Evolutionary conservation across 2,797 vertebrate genomes (phyloP), one percentile per base, ranked within the genome.

Genomic region (Yasuhikotakia modesta): DNA sequence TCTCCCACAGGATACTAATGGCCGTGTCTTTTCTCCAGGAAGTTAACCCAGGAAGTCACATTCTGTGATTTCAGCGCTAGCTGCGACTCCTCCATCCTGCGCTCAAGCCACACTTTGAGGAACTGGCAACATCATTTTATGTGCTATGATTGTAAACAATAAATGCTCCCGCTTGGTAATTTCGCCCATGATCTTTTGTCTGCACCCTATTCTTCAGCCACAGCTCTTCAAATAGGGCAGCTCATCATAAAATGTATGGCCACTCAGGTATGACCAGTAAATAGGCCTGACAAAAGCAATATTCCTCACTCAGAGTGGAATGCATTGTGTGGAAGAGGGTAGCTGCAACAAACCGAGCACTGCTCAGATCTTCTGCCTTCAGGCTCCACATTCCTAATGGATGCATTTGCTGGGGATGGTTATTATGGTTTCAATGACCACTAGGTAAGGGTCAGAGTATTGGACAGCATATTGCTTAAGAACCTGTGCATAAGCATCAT

Each of bases 1-100:
- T 63, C 68, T 78, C 76, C 68, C 68, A 65, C 48, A 21, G 58
- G 76, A 78, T 48, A 61, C 19, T 55, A 78, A 71, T 71, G 22
- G 68, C 22, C 4, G 0, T 71, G 32, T 64, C 67, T 57, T 64
- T 70, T 70, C 67, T 45, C 63, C 5, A 63, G 70, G 57, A 63
- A 64, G 21, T 11, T 17, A 45, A 45, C 32, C 65, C 68, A 75
- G 45, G 53, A 45, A n/a, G n/a, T n/a, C n/a, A 69, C 7, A 45
- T 22, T 58, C 27, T 6, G 57, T 27, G 32, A 63, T 65, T 39
- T 21, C 70, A 68, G 27, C 57, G 3, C 16, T 61, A 30, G 27
- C 58, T 32, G 24, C 24, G 32, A 61, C 16, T 63, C 63, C 32
- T 7, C 57, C 24, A 50, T 52, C 27, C 16, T 13, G 35, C 8